These are phyloP conservation scores for Gambusia affinis DNA, from an alignment of 2,113 vertebrate species.

Conservation along the genomic window DNA sequence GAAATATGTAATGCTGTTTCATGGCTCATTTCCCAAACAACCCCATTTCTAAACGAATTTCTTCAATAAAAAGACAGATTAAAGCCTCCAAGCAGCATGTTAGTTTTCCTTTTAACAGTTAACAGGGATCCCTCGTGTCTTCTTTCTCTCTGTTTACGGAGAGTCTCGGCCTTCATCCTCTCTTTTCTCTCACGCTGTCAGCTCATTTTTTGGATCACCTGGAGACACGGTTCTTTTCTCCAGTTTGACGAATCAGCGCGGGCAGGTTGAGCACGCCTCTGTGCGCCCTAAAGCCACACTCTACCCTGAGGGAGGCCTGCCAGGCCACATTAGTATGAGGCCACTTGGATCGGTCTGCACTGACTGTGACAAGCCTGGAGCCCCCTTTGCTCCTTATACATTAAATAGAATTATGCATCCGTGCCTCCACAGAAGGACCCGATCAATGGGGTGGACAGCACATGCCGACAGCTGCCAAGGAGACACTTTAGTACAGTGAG, in stretches of 20 bases:
- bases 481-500: conserved; percentile 62
- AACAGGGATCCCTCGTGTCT: not conserved
- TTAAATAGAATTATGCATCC: conserved; percentile 78
- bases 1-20: not conserved
- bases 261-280: conserved; percentile 66
- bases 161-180: conserved; percentile 9
- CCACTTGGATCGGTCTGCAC: conserved; percentile 56
- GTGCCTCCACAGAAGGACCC: conserved; percentile 60
- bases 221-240: conserved; percentile 56
- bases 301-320: conserved; percentile 58
- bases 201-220: conserved; percentile 55
- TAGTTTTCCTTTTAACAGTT: not conserved
- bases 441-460: conserved; percentile 71
- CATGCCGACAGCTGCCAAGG: conserved; percentile 69
- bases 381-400: conserved; percentile 67
- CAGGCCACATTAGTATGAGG: conserved; percentile 63
- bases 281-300: conserved; percentile 41
- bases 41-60: not conserved
- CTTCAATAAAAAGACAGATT: not conserved
- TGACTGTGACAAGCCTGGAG: conserved; percentile 56
- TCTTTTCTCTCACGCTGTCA: conserved; percentile 23
- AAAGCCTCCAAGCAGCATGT: not conserved
- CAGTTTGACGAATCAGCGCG: conserved; percentile 55
- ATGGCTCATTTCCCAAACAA: not conserved
- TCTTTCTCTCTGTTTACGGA: conserved; percentile 6